Base-by-base conservation (phyloP, 2,113 vertebrate species). In the Macrotus californicus region DNA sequence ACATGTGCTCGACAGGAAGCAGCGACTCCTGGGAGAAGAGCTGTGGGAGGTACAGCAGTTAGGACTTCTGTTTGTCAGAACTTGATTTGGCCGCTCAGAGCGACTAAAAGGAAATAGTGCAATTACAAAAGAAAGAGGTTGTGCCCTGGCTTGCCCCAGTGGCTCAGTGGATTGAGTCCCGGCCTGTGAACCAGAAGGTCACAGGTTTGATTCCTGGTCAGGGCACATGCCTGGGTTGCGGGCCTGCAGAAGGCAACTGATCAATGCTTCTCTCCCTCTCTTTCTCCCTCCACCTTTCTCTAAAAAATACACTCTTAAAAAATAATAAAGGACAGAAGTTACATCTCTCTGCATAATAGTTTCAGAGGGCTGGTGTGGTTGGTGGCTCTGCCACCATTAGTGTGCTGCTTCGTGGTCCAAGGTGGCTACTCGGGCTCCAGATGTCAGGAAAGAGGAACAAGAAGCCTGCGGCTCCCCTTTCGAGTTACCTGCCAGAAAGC, bases 271-370 rank as follows among this genome's bases (percentile, higher is more conserved):
- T 61, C 59, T 29, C 59, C 21, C 59, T 61, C 24, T 61, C 24
- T 61, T 29, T 59, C 56, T 59, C 22, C 56, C 22, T 59, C 56
- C 24, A 26, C 56, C 56, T 59, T 59, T 59, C 59, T 61, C 59
- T 61, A 29, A 61, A 56, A 29, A 61, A 61, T 61, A 61, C 26
- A 29, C 24, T 12, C 59, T 61, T 59, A 4, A 5, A 29, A 61
- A 29, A 29, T 7, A 61, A 61, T 61, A 61, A 61, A 29, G 29
- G 59, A 29, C 12, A 75, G 54, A 79, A 83, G 36, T 52, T 56
- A 2, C 2, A 0, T 36, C 7, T 36, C n/a, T 54, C 3, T 75
- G 21, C 48, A 0, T 34, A 12, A 11, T 12, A 10, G 19, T 82
- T 67, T 75, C 24, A n/a, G 39, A 61, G 87, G 19, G 50, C 31